Conservation (phyloP, 2,888 invertebrate species). For the Bellardia bayeri region DNA sequence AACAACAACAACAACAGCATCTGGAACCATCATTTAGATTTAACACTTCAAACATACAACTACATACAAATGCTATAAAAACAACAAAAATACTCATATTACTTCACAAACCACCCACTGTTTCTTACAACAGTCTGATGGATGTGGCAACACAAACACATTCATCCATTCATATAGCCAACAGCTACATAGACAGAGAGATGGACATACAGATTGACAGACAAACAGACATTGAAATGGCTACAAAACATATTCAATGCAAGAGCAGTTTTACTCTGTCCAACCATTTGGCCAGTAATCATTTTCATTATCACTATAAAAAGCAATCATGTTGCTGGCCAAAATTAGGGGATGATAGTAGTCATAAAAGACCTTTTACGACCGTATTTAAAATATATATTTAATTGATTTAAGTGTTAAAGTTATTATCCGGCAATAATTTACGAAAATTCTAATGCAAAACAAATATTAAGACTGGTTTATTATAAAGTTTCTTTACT, state of each 20-base stretch:
- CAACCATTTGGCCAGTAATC: constrained; percentile 49
- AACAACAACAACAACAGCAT: not conserved
- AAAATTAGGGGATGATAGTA: constrained; percentile 4
- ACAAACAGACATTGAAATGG: constrained; percentile 4
- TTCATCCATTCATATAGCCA: not conserved
- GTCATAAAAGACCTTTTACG: constrained; percentile 10
- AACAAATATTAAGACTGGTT: too few species aligned
- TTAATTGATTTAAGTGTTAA: not conserved
- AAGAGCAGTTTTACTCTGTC: not conserved
- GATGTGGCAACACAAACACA: constrained; percentile 35
- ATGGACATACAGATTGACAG: not conserved
- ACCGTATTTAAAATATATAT: not conserved
- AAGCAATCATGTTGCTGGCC: constrained; percentile 35
- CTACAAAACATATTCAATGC: constrained; percentile 4
- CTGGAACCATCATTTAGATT: constrained; percentile 25
- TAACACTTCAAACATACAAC: constrained; percentile 44
- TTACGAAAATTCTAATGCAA: too few species aligned
- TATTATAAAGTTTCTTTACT: too few species aligned
- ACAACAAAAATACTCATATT: not conserved
- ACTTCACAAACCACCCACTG: constrained; percentile 36
- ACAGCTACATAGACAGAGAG: not conserved
- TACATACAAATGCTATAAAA: not conserved
- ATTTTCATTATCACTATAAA: constrained; percentile 57
- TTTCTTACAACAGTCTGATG: not conserved
- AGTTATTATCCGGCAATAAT: not conserved